Evolutionary conservation across 2,888 invertebrate genomes (phyloP), one percentile per base, ranked within the genome.

Genomic region (Hirtodrosophila duncani): DNA sequence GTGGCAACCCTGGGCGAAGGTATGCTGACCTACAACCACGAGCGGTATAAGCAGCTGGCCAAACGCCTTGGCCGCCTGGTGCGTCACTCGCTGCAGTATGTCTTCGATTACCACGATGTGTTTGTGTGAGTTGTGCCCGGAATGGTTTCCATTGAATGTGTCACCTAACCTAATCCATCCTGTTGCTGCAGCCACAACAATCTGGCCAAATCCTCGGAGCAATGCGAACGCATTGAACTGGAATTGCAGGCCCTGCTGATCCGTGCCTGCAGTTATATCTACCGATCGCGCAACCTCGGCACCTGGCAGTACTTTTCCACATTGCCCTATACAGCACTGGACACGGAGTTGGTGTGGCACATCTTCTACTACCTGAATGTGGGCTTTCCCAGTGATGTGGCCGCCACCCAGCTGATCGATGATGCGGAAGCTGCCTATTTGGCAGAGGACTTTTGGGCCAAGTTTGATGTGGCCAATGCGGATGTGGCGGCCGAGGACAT

Each of bases 251-350:
- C 91, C 3, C 90, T 94, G 64, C 90, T 95, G 49, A 83, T 92
- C 20, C 88, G 92, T 41, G 91, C 93, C 1, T 91, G 91, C 21
- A 88, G 90, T 46, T 91, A 90, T 63, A 90, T 94, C 48, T 92
- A 93, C 79, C 89, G 90, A 1, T 91, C 92, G 0, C 90, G 91
- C 33, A 91, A 91, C 79, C 88, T 93, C 55, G 93, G 93, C 5
- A 92, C 93, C 1, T 93, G 94, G 92, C 94, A 95, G 84, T 94
- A 94, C 87, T 89, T 94, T 67, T 92, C 93, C 8, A 91, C 92
- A 11, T 88, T 94, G 65, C 94, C 94, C 0, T 93, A 91, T 77
- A 87, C 88, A 55, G 87, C 89, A 33, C 88, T 92, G 17, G 89
- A 91, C 6, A 81, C 88, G 0, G 85, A 87, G 34, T 89, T 89